phyloP scores from a whole-genome alignment of 2,888 invertebrate species.

The Ceriagrion tenellum region DNA sequence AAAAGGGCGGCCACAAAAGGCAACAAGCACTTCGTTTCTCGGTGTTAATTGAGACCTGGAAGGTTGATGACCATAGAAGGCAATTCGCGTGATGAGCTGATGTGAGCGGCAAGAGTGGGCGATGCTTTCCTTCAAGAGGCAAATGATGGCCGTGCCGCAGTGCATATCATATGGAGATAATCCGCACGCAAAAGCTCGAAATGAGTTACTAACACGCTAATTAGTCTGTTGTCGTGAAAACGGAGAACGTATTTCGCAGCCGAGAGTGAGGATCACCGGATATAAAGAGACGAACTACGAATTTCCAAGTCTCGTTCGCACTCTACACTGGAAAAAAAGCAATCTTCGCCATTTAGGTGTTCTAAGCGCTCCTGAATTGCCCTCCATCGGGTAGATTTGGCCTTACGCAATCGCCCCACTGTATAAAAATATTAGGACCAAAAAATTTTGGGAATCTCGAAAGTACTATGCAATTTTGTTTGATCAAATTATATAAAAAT shows the following conservation, averaged over 20 bases:
- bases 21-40: neutral
- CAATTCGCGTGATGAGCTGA: neutral
- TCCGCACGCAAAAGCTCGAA: slow-evolving; percentile 7
- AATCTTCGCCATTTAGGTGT: too few species aligned
- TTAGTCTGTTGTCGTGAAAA: neutral
- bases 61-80: neutral
- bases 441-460: too few species aligned
- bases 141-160: neutral
- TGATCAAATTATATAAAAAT: too few species aligned
- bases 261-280: neutral
- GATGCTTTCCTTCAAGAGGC: neutral
- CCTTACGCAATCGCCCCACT: too few species aligned
- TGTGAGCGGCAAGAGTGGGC: neutral
- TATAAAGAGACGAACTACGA: neutral
- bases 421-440: too few species aligned
- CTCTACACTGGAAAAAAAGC: too few species aligned
- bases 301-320: neutral
- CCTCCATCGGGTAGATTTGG: too few species aligned
- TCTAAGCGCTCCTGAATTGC: too few species aligned
- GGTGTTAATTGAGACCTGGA: neutral
- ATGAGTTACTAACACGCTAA: slow-evolving; percentile 28
- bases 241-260: neutral
- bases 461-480: too few species aligned
- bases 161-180: slow-evolving; percentile 6
- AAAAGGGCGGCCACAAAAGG: neutral